A percentile compares a stretch with the other conserved stretches of the same genome.
phyloP scores from a whole-genome alignment of 92 coral and sea anemone species.

The Chrysogorgia sp. region DNA sequence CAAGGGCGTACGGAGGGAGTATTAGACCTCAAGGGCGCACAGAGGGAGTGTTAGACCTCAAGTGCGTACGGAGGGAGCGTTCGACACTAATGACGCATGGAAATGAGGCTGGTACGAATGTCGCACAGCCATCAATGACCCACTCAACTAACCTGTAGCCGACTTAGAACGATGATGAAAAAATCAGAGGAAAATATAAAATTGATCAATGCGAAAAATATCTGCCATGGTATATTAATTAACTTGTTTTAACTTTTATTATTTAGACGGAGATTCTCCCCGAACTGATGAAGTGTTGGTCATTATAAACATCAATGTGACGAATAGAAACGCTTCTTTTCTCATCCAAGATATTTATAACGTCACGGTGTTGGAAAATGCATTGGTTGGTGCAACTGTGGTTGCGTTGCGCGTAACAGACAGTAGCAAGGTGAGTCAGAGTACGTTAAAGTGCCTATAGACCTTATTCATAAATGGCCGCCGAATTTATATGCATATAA shows the following conservation, averaged over 20 bases:
- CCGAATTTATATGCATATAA: too few species aligned
- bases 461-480: too few species aligned
- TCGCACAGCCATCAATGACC: too few species aligned
- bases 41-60: too few species aligned
- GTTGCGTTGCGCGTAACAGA: slow-evolving; percentile 9
- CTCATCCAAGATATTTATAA: slow-evolving; percentile 21
- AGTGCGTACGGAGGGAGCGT: too few species aligned
- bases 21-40: too few species aligned
- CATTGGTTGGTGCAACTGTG: slow-evolving; percentile 11
- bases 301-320: slow-evolving; percentile 17
- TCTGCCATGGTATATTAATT: neutral
- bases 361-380: slow-evolving; percentile 24
- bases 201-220: too few species aligned
- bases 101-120: too few species aligned
- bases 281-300: slow-evolving; percentile 36
- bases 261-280: slow-evolving; percentile 16
- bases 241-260: neutral
- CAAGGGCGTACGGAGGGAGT: too few species aligned
- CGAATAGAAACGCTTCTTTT: slow-evolving; percentile 26
- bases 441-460: neutral
- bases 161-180: neutral
- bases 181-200: too few species aligned
- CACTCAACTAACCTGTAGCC: neutral
- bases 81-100: too few species aligned
- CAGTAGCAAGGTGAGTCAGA: neutral